phyloP scores from a whole-genome alignment of 92 coral and sea anemone genomes.

The Porites evermanni region DNA sequence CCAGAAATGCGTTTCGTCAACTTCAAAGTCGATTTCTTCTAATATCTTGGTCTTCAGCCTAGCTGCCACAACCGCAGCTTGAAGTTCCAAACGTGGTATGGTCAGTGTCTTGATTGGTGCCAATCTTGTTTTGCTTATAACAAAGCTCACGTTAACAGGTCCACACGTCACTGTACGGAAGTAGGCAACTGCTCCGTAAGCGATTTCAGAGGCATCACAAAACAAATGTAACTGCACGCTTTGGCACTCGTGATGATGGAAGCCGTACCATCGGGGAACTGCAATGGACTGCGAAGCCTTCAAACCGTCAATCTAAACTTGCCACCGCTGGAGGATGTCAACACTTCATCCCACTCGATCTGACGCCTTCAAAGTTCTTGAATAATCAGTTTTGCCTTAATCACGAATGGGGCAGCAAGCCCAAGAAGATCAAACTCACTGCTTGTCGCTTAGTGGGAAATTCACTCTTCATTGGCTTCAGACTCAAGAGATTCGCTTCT shows the following conservation, averaged over 20 bases:
- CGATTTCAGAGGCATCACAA: too few relatives aligned
- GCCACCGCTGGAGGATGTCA: not conserved
- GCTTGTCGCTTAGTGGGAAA: conserved; percentile 34
- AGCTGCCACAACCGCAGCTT: conserved; percentile 44
- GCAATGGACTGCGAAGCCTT: too few relatives aligned
- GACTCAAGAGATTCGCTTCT: not conserved
- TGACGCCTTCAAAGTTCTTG: not conserved
- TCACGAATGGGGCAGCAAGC: not conserved
- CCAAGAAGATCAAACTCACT: conserved; percentile 32
- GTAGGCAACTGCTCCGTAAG: too few relatives aligned
- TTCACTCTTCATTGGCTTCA: conserved; percentile 11
- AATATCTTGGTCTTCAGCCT: conserved; percentile 31
- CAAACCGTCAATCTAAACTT: too few relatives aligned
- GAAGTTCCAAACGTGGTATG: conserved; percentile 46
- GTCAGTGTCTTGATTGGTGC: conserved; percentile 45
- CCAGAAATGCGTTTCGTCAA: conserved; percentile 10
- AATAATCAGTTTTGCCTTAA: conserved; percentile 19
- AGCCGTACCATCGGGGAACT: too few relatives aligned
- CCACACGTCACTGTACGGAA: not conserved
- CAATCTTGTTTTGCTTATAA: conserved; percentile 35
- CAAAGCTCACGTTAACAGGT: conserved; percentile 2
- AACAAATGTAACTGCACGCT: too few relatives aligned
- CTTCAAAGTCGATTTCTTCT: conserved; percentile 29
- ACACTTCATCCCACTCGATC: conserved; percentile 18
- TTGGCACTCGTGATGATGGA: too few relatives aligned